phyloP scores from a whole-genome alignment of 2,797 vertebrate species.

The Scolopax rusticola region DNA sequence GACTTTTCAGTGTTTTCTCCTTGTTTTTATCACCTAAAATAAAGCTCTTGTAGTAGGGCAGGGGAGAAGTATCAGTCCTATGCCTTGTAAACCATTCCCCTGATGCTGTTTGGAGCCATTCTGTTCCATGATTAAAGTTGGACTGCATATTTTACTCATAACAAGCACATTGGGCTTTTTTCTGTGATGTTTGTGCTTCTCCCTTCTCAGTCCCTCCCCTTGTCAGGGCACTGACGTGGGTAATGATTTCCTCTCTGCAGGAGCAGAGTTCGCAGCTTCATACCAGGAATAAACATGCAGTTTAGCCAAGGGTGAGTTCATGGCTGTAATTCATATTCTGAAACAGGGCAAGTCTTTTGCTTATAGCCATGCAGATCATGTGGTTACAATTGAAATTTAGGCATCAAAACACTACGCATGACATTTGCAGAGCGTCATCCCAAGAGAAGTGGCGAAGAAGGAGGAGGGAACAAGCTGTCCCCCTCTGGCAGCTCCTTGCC shows the following conservation, averaged over 20 bases:
- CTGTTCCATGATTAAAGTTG: background rate
- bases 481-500: background rate
- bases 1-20: background rate
- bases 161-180: background rate
- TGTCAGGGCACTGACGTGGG: background rate
- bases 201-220: background rate
- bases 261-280: constrained; percentile 15
- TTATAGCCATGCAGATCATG: background rate
- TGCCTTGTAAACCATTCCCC: background rate
- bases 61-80: background rate
- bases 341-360: background rate
- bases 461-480: background rate
- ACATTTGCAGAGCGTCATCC: background rate
- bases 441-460: background rate
- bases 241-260: constrained; percentile 47
- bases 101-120: background rate
- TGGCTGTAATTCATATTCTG: background rate
- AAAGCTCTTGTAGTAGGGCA: background rate
- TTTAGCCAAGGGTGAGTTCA: constrained; percentile 40
- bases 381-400: background rate
- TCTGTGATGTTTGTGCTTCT: background rate
- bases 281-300: constrained; percentile 9
- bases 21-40: constrained; percentile 4
- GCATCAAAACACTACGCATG: background rate
- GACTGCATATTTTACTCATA: constrained; percentile 17